phyloP scores from a whole-genome alignment of 2,113 vertebrate genomes.

The Cyprinodon tularosa region DNA sequence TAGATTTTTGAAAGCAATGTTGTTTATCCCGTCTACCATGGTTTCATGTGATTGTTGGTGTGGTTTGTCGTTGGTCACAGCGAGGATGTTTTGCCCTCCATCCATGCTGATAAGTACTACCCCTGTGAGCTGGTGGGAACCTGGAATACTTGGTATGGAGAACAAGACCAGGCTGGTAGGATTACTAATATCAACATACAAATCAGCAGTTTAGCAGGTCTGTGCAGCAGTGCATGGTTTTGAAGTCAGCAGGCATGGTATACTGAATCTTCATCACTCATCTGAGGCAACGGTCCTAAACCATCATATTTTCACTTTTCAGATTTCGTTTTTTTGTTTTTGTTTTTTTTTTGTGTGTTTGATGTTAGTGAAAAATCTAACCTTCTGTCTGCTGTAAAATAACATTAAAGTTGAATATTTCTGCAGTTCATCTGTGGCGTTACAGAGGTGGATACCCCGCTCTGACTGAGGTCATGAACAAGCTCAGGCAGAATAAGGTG shows the following conservation, averaged over 20 bases:
- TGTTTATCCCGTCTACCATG: neutral
- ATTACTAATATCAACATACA: constrained; percentile 45
- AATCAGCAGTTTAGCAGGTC: neutral
- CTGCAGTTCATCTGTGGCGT: constrained; percentile 93
- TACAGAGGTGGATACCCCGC: constrained; percentile 96
- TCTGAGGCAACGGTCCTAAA: neutral
- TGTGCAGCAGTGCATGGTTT: constrained; percentile 1
- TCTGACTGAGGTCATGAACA: constrained; percentile 95
- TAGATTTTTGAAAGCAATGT: too few relatives aligned
- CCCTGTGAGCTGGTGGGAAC: constrained; percentile 97
- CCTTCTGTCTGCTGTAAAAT: neutral
- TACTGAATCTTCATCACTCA: neutral
- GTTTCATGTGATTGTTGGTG: neutral
- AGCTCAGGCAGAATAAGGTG: constrained; percentile 92
- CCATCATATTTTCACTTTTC: neutral
- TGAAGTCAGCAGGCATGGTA: constrained; percentile 3
- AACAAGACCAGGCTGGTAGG: constrained; percentile 98
- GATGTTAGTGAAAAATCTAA: neutral
- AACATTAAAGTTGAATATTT: constrained; percentile 13
- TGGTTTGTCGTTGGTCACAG: constrained; percentile 72
- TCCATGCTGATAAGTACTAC: constrained; percentile 93
- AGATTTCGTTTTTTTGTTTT: neutral
- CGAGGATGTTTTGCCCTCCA: constrained; percentile 92
- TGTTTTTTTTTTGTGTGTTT: neutral
- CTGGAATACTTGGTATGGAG: constrained; percentile 99